phyloP scores from a whole-genome alignment of 1,140 invertebrate genomes.

The Bactericera cockerelli region DNA sequence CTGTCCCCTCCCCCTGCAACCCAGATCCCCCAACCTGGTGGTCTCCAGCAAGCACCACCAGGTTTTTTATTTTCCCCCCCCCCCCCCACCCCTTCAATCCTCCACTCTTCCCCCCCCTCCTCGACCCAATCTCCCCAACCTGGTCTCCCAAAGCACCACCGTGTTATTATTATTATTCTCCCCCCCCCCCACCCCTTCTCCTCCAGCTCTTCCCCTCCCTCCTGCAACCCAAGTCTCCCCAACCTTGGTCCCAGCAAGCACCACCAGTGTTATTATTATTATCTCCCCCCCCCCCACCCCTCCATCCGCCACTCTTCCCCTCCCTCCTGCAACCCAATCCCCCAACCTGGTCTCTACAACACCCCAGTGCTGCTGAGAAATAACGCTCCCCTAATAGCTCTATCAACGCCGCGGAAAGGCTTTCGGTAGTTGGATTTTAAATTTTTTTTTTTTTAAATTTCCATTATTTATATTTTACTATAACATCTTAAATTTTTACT shows the following conservation, averaged over 20 bases:
- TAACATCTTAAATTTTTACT: not conserved
- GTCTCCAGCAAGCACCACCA: not conserved
- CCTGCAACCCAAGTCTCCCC: too few relatives aligned
- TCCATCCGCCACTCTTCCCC: conserved; percentile 14
- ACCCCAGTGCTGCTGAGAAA: not conserved
- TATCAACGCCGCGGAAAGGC: conserved; percentile 4
- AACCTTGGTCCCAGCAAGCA: too few relatives aligned
- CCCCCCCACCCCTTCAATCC: too few relatives aligned
- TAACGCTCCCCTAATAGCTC: not conserved
- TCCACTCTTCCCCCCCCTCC: too few relatives aligned
- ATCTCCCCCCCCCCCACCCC: not conserved
- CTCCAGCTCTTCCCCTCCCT: too few relatives aligned
- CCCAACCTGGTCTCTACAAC: not conserved
- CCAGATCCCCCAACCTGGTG: not conserved
- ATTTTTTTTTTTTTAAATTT: not conserved
- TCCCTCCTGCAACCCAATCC: not conserved
- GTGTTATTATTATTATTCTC: too few relatives aligned
- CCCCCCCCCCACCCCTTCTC: too few relatives aligned
- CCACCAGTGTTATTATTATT: too few relatives aligned
- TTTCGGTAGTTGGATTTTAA: too few relatives aligned
- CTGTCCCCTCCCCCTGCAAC: not conserved
- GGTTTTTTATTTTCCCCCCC: too few relatives aligned
- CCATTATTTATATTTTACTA: not conserved
- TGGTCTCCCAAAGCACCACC: too few relatives aligned
- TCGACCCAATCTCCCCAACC: too few relatives aligned